Evolutionary conservation across 2,888 invertebrate species (phyloP).

Genomic region (Melinaea marsaeus): DNA sequence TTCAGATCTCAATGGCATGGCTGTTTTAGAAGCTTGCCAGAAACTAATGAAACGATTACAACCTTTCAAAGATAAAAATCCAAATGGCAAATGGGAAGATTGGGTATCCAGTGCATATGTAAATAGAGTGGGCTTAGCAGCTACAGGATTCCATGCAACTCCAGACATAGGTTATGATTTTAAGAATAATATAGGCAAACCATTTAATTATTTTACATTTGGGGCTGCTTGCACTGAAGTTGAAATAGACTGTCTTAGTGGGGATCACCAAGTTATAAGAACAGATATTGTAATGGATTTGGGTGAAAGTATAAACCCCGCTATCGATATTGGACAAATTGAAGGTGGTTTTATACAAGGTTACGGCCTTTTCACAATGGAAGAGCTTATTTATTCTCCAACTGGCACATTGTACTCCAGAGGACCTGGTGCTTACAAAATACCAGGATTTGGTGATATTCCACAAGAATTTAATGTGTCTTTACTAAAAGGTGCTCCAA

Average conservation of each 20-base stretch:
- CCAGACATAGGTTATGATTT: constrained; percentile 85
- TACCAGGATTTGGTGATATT: constrained; percentile 95
- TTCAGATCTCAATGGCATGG: constrained; percentile 95
- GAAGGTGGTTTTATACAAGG: constrained; percentile 98
- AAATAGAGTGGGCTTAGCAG: constrained; percentile 86
- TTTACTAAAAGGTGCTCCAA: constrained; percentile 92
- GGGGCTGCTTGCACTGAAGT: constrained; percentile 93
- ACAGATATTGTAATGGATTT: constrained; percentile 98
- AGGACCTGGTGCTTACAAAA: constrained; percentile 96
- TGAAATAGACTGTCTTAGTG: constrained; percentile 95
- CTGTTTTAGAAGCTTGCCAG: constrained; percentile 89
- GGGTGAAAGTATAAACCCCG: constrained; percentile 96
- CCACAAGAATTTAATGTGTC: constrained; percentile 95
- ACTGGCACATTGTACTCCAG: constrained; percentile 88
- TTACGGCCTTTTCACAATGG: constrained; percentile 93
- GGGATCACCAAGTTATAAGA: constrained; percentile 92
- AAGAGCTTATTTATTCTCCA: constrained; percentile 92
- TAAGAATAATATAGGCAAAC: constrained; percentile 82
- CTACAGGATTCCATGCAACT: constrained; percentile 89
- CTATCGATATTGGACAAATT: constrained; percentile 97
- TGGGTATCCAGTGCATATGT: constrained; percentile 89
- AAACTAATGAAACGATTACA: constrained; percentile 84
- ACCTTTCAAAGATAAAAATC: constrained; percentile 85
- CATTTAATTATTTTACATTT: constrained; percentile 91
- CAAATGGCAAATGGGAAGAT: constrained; percentile 88